These are phyloP conservation scores for Paramormyrops hopkinsi DNA, from an alignment of 2,797 vertebrate species.

Conservation along the genomic window DNA sequence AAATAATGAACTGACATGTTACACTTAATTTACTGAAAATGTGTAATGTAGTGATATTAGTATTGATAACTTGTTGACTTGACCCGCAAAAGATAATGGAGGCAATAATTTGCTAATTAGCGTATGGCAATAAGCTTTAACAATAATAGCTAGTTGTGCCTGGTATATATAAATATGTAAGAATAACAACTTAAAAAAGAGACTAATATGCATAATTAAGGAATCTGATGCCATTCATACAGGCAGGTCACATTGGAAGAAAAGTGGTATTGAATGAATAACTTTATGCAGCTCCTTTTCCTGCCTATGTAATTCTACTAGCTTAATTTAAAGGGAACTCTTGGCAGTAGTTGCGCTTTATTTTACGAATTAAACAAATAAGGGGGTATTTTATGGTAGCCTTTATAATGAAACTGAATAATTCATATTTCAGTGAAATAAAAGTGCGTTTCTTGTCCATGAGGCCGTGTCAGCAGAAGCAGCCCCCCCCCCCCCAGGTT, in stretches of 20 bases:
- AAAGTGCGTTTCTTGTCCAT: background rate
- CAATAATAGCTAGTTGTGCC: conserved; percentile 48
- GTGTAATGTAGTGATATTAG: conserved; percentile 50
- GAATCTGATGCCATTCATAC: conserved; percentile 13
- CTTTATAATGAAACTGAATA: background rate
- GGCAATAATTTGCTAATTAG: conserved; percentile 67
- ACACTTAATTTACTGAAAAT: conserved; percentile 54
- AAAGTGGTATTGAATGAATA: conserved; percentile 23
- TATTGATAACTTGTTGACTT: conserved; percentile 44
- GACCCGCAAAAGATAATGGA: conserved; percentile 59
- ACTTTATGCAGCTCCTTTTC: conserved; percentile 23
- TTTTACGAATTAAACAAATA: conserved; percentile 12
- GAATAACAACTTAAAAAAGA: conserved; percentile 52
- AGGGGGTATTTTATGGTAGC: background rate
- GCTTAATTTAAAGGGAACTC: conserved; percentile 14
- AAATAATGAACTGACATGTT: conserved; percentile 62
- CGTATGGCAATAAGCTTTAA: conserved; percentile 62
- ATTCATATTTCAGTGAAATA: background rate
- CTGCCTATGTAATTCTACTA: conserved; percentile 24
- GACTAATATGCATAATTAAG: conserved; percentile 41
- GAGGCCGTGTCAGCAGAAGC: background rate
- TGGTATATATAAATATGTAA: conserved; percentile 39
- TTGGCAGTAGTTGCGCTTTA: background rate
- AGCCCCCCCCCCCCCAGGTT: too few species aligned
- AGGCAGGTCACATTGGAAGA: background rate